Percentiles rank a stretch among this genome's conserved stretches.
These are phyloP conservation scores for Tetranychus truncatus DNA, from an alignment of 2,888 invertebrate genomes.

Conservation along the genomic window DNA sequence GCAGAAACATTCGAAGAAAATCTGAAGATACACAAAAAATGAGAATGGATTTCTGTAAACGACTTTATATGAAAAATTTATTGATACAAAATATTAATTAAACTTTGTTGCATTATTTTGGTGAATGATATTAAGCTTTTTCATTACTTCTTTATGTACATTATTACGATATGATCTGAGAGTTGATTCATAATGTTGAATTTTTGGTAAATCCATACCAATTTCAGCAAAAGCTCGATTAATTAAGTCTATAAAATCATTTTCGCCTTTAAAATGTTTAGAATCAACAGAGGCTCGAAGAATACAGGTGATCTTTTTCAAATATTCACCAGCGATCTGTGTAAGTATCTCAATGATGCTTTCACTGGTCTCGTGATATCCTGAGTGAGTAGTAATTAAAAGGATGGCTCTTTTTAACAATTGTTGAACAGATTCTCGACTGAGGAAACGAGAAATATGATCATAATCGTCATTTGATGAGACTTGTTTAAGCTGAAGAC, in stretches of 20 bases:
- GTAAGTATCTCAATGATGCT: constrained; percentile 8
- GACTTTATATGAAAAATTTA: neutral
- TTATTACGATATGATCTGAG: constrained; percentile 4
- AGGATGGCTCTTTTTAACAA: constrained; percentile 8
- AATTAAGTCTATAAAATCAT: constrained; percentile 5
- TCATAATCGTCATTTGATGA: neutral
- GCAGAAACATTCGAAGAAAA: too few species aligned
- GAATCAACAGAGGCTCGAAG: neutral
- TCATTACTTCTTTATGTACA: constrained; percentile 7
- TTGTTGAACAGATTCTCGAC: constrained; percentile 5
- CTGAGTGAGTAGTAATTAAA: neutral
- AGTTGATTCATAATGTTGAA: constrained; percentile 8
- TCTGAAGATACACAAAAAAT: neutral
- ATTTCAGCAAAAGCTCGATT: constrained; percentile 2
- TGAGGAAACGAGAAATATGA: neutral
- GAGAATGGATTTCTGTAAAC: neutral
- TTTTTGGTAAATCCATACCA: neutral
- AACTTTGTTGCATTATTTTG: neutral
- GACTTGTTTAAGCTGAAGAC: neutral
- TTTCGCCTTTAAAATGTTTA: neutral
- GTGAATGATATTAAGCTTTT: neutral
- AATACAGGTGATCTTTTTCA: neutral
- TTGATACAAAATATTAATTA: neutral
- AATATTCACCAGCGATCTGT: neutral
- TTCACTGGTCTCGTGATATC: constrained; percentile 7